A percentile compares a stretch with the other conserved stretches of the same genome.
Conservation (phyloP, 2,888 invertebrate genomes). For the Caenorhabditis becei region DNA sequence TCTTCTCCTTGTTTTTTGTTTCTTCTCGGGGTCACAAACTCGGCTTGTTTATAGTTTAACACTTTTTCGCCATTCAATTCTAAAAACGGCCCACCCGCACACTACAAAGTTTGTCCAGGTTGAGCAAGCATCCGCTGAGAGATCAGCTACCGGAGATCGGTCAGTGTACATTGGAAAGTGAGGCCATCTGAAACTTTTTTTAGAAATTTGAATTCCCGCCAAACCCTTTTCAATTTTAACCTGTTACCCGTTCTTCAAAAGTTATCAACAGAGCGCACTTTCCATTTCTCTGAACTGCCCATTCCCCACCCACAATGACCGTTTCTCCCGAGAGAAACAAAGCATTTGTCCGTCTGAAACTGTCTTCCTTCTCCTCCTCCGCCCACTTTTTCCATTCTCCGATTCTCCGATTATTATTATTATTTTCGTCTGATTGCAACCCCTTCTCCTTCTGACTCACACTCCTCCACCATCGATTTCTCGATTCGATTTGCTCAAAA, state of each 20-base stretch:
- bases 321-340: background rate
- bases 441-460: background rate
- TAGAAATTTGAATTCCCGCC: too few species aligned
- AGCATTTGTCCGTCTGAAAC: background rate
- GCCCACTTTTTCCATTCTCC: background rate
- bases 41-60: too few species aligned
- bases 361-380: background rate
- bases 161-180: too few species aligned
- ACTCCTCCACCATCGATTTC: constrained; percentile 16
- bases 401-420: constrained; percentile 8
- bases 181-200: too few species aligned
- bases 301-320: constrained; percentile 2
- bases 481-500: constrained; percentile 31
- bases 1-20: constrained; percentile 23
- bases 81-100: background rate
- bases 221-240: too few species aligned
- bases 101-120: constrained; percentile 1
- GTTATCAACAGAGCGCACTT: background rate
- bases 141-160: too few species aligned
- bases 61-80: too few species aligned
- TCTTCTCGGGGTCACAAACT: too few species aligned
- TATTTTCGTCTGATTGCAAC: constrained; percentile 9
- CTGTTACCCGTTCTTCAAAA: too few species aligned
- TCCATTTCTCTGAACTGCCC: background rate
- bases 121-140: background rate